phyloP scores from a whole-genome alignment of 2,797 vertebrate genomes.

The Thamnophis elegans region DNA sequence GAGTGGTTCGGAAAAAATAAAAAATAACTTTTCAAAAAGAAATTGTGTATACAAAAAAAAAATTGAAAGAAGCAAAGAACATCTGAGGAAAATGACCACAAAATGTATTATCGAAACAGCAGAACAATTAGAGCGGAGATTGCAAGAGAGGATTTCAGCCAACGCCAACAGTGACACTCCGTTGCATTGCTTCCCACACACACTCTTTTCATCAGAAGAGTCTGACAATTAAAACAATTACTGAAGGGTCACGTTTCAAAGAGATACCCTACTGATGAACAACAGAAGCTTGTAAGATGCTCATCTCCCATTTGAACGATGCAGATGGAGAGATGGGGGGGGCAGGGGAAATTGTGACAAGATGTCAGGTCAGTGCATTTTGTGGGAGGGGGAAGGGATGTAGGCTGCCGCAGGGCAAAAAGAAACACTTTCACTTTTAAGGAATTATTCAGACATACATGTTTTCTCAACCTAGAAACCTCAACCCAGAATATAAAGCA shows the following conservation, averaged over 20 bases:
- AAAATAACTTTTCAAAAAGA: too few species aligned
- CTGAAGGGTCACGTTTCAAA: conserved; percentile 28
- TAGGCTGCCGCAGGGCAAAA: not conserved
- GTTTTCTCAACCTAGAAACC: not conserved
- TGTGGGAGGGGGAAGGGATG: not conserved
- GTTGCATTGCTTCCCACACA: not conserved
- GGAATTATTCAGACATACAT: not conserved
- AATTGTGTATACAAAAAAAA: not conserved
- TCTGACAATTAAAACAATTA: conserved; percentile 25
- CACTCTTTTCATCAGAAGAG: conserved; percentile 24
- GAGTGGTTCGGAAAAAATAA: too few species aligned
- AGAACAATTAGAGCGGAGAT: conserved; percentile 1
- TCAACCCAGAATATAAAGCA: not conserved
- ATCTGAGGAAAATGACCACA: not conserved
- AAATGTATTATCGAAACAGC: not conserved
- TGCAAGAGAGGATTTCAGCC: conserved; percentile 22
- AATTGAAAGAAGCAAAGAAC: not conserved
- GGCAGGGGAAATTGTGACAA: not conserved
- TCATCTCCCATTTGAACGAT: conserved; percentile 10
- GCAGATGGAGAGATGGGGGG: not conserved
- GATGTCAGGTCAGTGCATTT: not conserved
- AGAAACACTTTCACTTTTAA: not conserved
- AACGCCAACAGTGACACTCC: not conserved
- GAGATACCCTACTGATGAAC: conserved; percentile 16
- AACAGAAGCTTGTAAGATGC: conserved; percentile 15